phyloP scores from a whole-genome alignment of 2,888 invertebrate species.

The Hymenopus coronatus region DNA sequence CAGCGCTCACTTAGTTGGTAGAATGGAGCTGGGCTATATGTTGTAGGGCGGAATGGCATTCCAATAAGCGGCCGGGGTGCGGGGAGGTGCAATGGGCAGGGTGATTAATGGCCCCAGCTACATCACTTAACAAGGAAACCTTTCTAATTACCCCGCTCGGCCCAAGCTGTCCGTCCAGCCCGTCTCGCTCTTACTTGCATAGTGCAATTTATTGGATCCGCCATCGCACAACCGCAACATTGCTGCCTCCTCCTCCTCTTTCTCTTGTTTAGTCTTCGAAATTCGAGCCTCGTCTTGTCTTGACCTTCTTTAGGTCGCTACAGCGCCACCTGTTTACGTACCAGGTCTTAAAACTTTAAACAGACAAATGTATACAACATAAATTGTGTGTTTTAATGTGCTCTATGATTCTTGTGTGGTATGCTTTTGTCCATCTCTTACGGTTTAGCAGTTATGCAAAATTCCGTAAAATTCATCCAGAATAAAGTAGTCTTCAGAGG shows the following conservation, averaged over 20 bases:
- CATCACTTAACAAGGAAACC: conserved; percentile 24
- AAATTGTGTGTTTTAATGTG: too few relatives aligned
- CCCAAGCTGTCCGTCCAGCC: not conserved
- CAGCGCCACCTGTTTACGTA: not conserved
- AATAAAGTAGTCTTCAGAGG: too few relatives aligned
- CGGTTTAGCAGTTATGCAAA: too few relatives aligned
- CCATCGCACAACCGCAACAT: not conserved
- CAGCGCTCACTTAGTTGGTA: not conserved
- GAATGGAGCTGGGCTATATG: not conserved
- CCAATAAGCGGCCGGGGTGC: not conserved
- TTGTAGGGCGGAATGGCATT: not conserved
- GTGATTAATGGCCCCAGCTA: conserved; percentile 22
- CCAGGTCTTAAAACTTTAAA: too few relatives aligned
- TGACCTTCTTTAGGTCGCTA: not conserved
- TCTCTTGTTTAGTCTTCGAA: not conserved
- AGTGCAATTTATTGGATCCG: not conserved
- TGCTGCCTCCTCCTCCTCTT: not conserved
- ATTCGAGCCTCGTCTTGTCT: not conserved
- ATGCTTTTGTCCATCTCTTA: too few relatives aligned
- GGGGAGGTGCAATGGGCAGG: conserved; percentile 10
- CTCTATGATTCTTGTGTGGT: too few relatives aligned
- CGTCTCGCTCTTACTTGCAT: not conserved
- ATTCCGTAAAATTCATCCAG: too few relatives aligned
- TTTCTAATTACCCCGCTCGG: conserved; percentile 26
- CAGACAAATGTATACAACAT: too few relatives aligned